Evolutionary conservation across 2,797 vertebrate genomes (phyloP), one percentile per base, ranked within the genome.

Genomic region (Argyrosomus regius): DNA sequence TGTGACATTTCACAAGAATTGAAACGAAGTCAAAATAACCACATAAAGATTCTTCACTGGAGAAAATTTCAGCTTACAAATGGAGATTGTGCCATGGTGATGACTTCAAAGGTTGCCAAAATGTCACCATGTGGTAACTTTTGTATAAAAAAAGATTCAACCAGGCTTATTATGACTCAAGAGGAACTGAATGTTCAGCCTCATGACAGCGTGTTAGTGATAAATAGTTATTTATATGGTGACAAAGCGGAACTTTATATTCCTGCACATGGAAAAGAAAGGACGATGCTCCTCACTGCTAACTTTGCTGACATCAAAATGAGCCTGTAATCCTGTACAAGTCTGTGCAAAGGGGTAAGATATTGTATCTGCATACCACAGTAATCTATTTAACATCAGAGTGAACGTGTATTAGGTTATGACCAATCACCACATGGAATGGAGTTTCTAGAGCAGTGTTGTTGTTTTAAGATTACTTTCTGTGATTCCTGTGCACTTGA

Each of bases 141-240:
- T 50, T 50, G 54, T 35, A 31, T 64, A 31, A 7, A 48, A 48
- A 67, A 26, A 62, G 4, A 68, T 74, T 68, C 18, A 14, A 3
- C 13, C 58, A 43, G 2, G 53, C 41, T 17, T 3, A 31, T 28
- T 16, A 22, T n/a, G 12, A 62, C 5, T 74, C 10, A 8, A 41
- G 20, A 45, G 7, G 11, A 72, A 31, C 39, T 54, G n/a, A 8
- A 17, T 26, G 26, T 22, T 48, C n/a, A 24, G 50, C 45, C 9
- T 22, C 24, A 4, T 7, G 28, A 60, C 65, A 66, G 71, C 56
- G 62, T 39, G 67, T 45, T 5, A 56, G 41, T 22, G 46, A 58
- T 11, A 24, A 16, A 46, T 31, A 28, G 13, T 49, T 11, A 8
- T 13, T 48, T 3, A 41, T 3, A 41, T 4, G 18, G n/a, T 22